Evolutionary conservation across 2,113 vertebrate species (phyloP), one percentile per base, ranked within the genome.

Genomic region (Cryptomyrus ogoouensis): DNA sequence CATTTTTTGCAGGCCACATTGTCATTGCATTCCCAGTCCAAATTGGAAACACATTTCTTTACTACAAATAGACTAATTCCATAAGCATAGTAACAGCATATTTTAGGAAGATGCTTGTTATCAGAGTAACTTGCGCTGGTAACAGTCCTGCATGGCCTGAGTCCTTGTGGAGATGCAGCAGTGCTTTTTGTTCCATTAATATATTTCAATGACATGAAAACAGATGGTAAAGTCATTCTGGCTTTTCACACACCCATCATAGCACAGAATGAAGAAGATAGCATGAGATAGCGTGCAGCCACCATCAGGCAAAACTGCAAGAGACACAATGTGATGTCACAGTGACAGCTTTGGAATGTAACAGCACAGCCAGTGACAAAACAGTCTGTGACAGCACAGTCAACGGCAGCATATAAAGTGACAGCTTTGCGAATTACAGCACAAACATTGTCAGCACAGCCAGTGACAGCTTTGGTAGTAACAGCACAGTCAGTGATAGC

Each of bases 21-120:
- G 31, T 88, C 53, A 19, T 53, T 88, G 19, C 87, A 62, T 62
- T 88, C 52, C 53, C 53, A 46, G 85, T 56, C n/a, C 47, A 87
- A 87, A 87, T 87, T 52, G 85, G 49, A 52, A 87, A 56, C 49
- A 87, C 19, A 47, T 87, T 87, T 87, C 85, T 87, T 87, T 56
- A 87, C 50, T 3, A 62, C 39, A 88, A 66, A 88, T n/a, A 66
- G 19, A 62, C 31, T 21, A 42, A 88, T 62, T 88, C 39, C 35
- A 58, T 21, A 42, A 35, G 86, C 49, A 58, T 21, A 88, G 47
- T 56, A 35, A 31, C 47, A 35, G 15, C n/a, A 87, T 35, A 87
- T 87, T 56, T 87, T 87, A 35, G 13, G 27, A 56, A 17, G 31
- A 35, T 56, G 46, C 50, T 31, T 87, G 27, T n/a, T 21, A 88